Percentiles rank a stretch among this genome's conserved stretches.
phyloP scores from a whole-genome alignment of 2,797 vertebrate species.

The Tapirus indicus region DNA sequence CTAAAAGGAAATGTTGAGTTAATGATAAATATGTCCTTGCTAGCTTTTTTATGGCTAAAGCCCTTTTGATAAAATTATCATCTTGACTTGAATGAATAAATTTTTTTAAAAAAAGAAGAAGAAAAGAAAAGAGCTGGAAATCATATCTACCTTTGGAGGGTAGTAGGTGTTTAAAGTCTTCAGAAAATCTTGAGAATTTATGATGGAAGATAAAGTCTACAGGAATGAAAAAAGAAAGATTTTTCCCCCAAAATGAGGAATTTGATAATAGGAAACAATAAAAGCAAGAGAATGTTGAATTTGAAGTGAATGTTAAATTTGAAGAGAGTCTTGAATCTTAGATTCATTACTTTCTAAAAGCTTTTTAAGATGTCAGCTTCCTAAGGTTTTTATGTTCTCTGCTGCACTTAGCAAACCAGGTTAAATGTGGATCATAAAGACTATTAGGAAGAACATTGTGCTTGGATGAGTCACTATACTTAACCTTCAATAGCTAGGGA shows the following conservation, averaged over 20 bases:
- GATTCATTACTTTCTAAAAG: slow-evolving; percentile 69
- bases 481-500: slow-evolving; percentile 48
- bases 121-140: slow-evolving; percentile 58
- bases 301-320: slow-evolving; percentile 33
- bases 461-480: slow-evolving; percentile 61
- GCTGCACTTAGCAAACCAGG: slow-evolving; percentile 43
- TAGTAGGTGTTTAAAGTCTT: slow-evolving; percentile 56
- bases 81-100: slow-evolving; percentile 37
- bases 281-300: slow-evolving; percentile 17
- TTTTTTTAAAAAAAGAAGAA: background rate
- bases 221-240: slow-evolving; percentile 30
- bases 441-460: background rate
- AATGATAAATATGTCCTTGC: slow-evolving; percentile 22
- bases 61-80: slow-evolving; percentile 43
- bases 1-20: slow-evolving; percentile 54
- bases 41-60: slow-evolving; percentile 58
- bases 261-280: slow-evolving; percentile 44
- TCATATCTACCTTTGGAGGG: background rate
- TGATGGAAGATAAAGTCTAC: slow-evolving; percentile 54
- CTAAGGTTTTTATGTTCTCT: slow-evolving; percentile 59
- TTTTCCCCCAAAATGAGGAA: background rate
- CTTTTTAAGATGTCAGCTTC: slow-evolving; percentile 65
- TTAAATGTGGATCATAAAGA: slow-evolving; percentile 51
- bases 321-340: slow-evolving; percentile 66
- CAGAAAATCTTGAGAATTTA: slow-evolving; percentile 65